phyloP scores from a whole-genome alignment of 2,888 invertebrate species.

The Lasiommata megera region DNA sequence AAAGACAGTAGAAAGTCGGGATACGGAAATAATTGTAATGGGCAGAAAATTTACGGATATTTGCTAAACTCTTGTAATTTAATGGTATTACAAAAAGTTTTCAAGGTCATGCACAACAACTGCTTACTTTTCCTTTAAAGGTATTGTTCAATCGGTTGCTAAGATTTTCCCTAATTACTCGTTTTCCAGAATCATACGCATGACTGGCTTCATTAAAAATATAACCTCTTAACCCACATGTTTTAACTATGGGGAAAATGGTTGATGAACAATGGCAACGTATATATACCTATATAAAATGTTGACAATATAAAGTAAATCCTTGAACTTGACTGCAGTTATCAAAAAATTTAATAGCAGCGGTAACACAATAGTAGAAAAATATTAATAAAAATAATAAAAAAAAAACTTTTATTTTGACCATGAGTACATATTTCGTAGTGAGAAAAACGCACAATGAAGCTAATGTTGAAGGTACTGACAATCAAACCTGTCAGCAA shows the following conservation, averaged over 20 bases:
- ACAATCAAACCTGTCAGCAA: no score
- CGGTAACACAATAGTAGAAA: no score
- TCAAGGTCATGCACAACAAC: not conserved
- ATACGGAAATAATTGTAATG: no score
- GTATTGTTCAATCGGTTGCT: conserved; percentile 15
- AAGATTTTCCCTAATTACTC: conserved; percentile 22
- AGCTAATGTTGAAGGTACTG: no score
- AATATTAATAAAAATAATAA: no score
- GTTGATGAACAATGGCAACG: conserved; percentile 3
- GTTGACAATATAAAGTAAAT: not conserved
- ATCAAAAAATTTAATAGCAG: no score
- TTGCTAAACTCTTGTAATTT: not conserved
- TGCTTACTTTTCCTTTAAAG: conserved; percentile 24
- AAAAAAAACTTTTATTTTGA: no score
- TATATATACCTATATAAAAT: not conserved
- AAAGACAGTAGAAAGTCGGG: no score
- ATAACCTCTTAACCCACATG: conserved; percentile 20
- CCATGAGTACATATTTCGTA: no score
- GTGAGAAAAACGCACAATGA: no score
- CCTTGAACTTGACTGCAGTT: not conserved
- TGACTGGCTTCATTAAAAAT: conserved; percentile 21
- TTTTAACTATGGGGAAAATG: conserved; percentile 10
- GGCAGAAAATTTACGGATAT: not conserved
- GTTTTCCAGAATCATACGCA: conserved; percentile 25
- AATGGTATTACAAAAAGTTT: not conserved